Evolutionary conservation across 2,888 invertebrate species (phyloP), one percentile per base, ranked within the genome.

Genomic region (Scaptodrosophila latifasciaeformis): DNA sequence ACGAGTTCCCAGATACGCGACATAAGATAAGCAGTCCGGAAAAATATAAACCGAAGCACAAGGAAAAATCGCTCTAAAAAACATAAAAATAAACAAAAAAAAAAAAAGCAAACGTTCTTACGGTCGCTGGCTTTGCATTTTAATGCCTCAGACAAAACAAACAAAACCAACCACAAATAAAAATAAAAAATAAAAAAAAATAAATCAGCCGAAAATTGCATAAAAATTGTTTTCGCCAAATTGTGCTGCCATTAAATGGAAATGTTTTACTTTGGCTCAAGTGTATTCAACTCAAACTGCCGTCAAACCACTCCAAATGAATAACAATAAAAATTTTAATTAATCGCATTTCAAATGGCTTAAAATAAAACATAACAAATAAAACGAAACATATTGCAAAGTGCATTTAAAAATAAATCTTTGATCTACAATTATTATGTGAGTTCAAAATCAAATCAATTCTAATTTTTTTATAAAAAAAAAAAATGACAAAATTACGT

Each of bases 1-100:
- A 77, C 75, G 78, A 78, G 81, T 70, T 76, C 70, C 81, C 65
- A 65, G 70, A 78, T 80, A 77, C 75, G 70, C 75, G 68, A 70
- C 67, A 65, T 61, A 48, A 74, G 78, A 75, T 80, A 75, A 75
- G 70, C 60, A 74, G 13, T 1, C n/a, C 3, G 15, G 13, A 13
- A 35, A 30, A 10, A n/a, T n/a, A n/a, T n/a, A n/a, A n/a, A n/a
- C 65, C 59, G 59, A 52, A 48, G 44, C 21, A 49, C 27, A 59
- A 60, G 52, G 29, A 47, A 24, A 12, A 60, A 49, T 30, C 15
- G 12, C 18, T 35, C 53, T n/a, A n/a, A n/a, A n/a, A n/a, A n/a
- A n/a, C n/a, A 40, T 53, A 53, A 54, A 47, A 24, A 44, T 39
- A 44, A 44, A 30, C 50, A 52, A 53, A 50, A 55, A 52, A 27